Percentiles rank a stretch among this genome's conserved stretches.
Conservation (phyloP, 1,140 invertebrate genomes). For the Archivesica marissinica region DNA sequence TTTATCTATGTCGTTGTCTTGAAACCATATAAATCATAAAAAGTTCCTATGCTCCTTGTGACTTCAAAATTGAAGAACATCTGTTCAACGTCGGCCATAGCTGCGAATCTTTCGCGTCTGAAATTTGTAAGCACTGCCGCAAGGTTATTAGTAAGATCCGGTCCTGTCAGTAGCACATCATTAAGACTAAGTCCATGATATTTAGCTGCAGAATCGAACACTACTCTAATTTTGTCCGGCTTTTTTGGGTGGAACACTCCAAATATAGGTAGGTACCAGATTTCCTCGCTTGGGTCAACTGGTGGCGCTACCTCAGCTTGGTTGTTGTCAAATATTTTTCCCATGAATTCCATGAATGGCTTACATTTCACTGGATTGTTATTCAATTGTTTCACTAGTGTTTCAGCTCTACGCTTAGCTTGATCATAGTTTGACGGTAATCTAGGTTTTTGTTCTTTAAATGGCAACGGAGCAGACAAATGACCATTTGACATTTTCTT, state of each 20-base stretch:
- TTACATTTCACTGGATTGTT: background rate
- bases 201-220: conserved; percentile 65
- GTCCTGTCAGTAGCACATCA: conserved; percentile 63
- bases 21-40: too few relatives aligned
- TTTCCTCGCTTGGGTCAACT: background rate
- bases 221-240: conserved; percentile 60
- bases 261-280: conserved; percentile 45
- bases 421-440: background rate
- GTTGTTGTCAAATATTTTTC: background rate
- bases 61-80: too few relatives aligned
- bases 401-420: background rate
- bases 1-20: too few relatives aligned
- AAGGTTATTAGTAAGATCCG: conserved; percentile 64
- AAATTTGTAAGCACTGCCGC: conserved; percentile 62
- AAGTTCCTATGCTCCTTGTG: too few relatives aligned
- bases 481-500: background rate
- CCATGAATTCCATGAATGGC: background rate
- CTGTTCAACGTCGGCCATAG: conserved; percentile 66
- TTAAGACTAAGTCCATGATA: conserved; percentile 68
- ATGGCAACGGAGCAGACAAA: background rate
- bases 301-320: background rate
- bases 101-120: conserved; percentile 42
- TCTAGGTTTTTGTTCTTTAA: conserved; percentile 1
- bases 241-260: conserved; percentile 55
- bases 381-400: background rate